Base-by-base conservation (phyloP, 2,797 vertebrate genomes). In the Acestrorhynchus altus region DNA sequence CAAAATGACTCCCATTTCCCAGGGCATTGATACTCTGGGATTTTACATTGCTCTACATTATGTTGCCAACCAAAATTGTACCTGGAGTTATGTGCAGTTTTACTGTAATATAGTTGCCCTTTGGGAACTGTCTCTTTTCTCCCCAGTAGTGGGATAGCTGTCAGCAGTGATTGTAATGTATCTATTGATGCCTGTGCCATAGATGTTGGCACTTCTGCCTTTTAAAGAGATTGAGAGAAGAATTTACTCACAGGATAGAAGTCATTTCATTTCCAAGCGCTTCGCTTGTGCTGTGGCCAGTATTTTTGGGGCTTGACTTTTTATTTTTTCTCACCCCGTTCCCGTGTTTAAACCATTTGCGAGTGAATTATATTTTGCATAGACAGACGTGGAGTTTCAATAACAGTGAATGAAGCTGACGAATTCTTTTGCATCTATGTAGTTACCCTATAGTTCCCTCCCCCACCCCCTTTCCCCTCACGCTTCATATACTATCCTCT, bases 101-200 rank as follows among this genome's bases (percentile, higher is more conserved):
- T 73, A 72, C 77, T 82, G 77, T 82, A 80, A 80, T 73, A 76
- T 81, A 85, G 72, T 78, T 69, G 57, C 64, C 65, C 75, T 81
- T 64, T 64, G 64, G 83, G 79, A 74, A 78, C 63, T 18, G 61
- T 65, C 51, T 63, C 74, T 72, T 64, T 35, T 24, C 71, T 67
- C 69, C 65, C 72, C 61, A 28, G 8, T 72, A 81, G 78, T 10
- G 78, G 81, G 83, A 78, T 82, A 83, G 82, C 77, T 78, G 74
- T 87, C 79, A 78, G 84, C 79, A 79, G 79, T 85, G 83, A 83
- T 87, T 85, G 79, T 85, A 83, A 71, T 24, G 82, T 81, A 75
- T 71, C 74, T 84, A 71, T 81, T 71, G 52, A 77, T 78, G 83
- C 82, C 82, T 77, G 77, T 81, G 81, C 85, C 82, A 78, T 54